Conservation (phyloP, 2,888 invertebrate species). For the Teinopalpus imperialis region DNA sequence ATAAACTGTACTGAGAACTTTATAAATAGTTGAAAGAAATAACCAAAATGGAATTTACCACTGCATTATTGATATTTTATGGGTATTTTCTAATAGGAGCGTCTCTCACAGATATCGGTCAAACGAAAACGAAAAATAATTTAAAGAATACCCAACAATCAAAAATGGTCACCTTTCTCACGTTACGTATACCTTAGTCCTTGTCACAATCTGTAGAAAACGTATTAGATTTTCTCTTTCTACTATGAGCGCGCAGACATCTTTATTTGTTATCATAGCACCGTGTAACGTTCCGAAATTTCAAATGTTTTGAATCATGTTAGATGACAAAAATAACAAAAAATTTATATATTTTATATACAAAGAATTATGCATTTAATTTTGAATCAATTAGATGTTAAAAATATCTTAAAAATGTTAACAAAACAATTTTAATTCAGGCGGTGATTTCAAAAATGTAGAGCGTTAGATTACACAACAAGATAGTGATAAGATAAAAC, state of each 20-base stretch:
- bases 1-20: constrained; percentile 31
- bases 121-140: constrained; percentile 49
- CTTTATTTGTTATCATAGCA: constrained; percentile 9
- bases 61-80: constrained; percentile 55
- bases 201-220: neutral
- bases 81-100: constrained; percentile 54
- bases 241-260: neutral
- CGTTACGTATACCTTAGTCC: too few relatives aligned
- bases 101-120: constrained; percentile 57
- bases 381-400: too few relatives aligned
- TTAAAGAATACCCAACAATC: constrained; percentile 37
- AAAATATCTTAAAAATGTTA: neutral
- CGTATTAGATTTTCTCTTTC: constrained; percentile 29
- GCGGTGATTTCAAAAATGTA: constrained; percentile 46
- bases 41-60: constrained; percentile 46
- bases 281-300: constrained; percentile 19
- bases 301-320: neutral
- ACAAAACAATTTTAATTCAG: constrained; percentile 12
- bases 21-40: constrained; percentile 24
- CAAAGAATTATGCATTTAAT: too few relatives aligned
- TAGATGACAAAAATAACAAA: too few relatives aligned
- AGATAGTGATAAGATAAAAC: constrained; percentile 78
- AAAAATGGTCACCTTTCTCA: constrained; percentile 26
- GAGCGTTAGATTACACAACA: constrained; percentile 66
- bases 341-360: neutral